phyloP scores from a whole-genome alignment of 1,140 invertebrate genomes.

The Drosophila erecta region DNA sequence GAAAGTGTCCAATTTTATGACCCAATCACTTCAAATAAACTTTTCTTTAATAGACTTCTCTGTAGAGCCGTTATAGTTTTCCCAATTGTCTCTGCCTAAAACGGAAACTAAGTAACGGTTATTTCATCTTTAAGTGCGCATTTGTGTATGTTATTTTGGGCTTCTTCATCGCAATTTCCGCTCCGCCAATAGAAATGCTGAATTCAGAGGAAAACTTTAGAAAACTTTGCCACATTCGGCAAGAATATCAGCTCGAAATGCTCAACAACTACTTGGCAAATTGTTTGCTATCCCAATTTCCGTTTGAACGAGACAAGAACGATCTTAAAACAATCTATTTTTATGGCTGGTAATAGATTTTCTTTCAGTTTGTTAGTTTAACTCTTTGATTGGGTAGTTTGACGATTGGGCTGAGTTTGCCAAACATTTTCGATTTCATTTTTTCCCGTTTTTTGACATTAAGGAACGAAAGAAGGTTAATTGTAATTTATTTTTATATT shows the following conservation, averaged over 20 bases:
- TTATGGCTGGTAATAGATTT: slow-evolving; percentile 42
- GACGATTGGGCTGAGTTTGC: too few relatives aligned
- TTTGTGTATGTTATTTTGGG: slow-evolving; percentile 38
- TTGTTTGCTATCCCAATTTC: slow-evolving; percentile 72
- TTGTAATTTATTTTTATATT: too few relatives aligned
- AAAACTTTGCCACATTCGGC: slow-evolving; percentile 47
- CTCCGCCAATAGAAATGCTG: slow-evolving; percentile 33
- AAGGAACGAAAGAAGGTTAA: too few relatives aligned
- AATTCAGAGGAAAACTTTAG: slow-evolving; percentile 42
- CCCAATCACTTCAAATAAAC: slow-evolving; percentile 52
- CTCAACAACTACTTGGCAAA: slow-evolving; percentile 73
- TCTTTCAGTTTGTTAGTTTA: neutral
- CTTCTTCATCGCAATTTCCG: slow-evolving; percentile 66
- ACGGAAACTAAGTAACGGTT: slow-evolving; percentile 72
- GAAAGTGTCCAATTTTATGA: slow-evolving; percentile 29
- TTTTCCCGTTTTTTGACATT: neutral
- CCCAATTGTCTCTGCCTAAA: slow-evolving; percentile 40
- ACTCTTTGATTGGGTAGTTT: neutral
- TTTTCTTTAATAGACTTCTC: slow-evolving; percentile 52
- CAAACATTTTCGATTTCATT: neutral
- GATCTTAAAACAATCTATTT: slow-evolving; percentile 59
- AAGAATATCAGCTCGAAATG: slow-evolving; percentile 51
- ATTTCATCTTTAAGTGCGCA: slow-evolving; percentile 43
- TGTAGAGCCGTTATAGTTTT: slow-evolving; percentile 26
- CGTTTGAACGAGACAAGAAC: slow-evolving; percentile 57